These are phyloP conservation scores for Copidosoma aretas DNA, from an alignment of 2,888 invertebrate species.

Conservation along the genomic window DNA sequence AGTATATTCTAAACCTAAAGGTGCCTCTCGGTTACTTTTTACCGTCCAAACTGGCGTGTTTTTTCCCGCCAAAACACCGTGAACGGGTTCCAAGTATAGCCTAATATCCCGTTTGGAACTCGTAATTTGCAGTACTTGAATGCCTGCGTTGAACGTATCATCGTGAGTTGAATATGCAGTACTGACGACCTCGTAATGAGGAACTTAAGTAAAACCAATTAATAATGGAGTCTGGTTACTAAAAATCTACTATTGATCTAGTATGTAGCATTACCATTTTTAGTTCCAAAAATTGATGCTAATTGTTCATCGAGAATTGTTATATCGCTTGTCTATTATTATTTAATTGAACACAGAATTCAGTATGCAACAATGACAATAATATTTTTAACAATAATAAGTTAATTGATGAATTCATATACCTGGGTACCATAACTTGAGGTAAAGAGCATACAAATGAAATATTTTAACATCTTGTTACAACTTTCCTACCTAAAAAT, in stretches of 20 bases:
- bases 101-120: slow-evolving; percentile 46
- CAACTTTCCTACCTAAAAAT: no score
- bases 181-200: slow-evolving; percentile 52
- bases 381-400: no score
- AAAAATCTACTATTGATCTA: background rate
- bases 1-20: slow-evolving; percentile 46
- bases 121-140: slow-evolving; percentile 42
- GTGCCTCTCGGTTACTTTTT: slow-evolving; percentile 37
- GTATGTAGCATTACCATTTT: slow-evolving; percentile 42
- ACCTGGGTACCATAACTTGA: no score
- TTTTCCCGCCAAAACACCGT: slow-evolving; percentile 48
- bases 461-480: no score
- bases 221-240: background rate
- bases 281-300: slow-evolving; percentile 45
- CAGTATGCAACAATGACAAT: no score
- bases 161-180: slow-evolving; percentile 43
- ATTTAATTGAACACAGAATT: no score
- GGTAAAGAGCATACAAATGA: no score
- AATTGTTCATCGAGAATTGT: slow-evolving; percentile 42
- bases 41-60: slow-evolving; percentile 52
- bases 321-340: no score
- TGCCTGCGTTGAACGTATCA: slow-evolving; percentile 8
- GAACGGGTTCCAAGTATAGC: slow-evolving; percentile 50
- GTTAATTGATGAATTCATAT: no score
- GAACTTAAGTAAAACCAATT: slow-evolving; percentile 45